Evolutionary conservation across 2,797 vertebrate genomes (phyloP), one percentile per base, ranked within the genome.

Genomic region (Paramormyrops hopkinsi): DNA sequence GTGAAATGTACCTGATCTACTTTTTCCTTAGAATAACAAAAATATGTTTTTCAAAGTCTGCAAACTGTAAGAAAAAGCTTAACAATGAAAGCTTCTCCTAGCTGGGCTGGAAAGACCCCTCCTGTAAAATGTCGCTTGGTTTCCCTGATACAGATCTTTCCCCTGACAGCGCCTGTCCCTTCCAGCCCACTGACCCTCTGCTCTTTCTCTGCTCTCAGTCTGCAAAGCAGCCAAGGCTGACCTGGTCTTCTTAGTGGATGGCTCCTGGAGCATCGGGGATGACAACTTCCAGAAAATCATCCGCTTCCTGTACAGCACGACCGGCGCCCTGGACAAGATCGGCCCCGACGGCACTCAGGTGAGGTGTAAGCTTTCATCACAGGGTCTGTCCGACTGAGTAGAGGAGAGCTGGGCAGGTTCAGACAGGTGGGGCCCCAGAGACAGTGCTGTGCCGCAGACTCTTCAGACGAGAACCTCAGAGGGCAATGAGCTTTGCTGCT

Each of bases 261-360:
- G 98, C 0, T 99, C 98, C 6, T 99, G 98, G 98, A 99, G 98
- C 53, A 99, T 99, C 0, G 98, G 98, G 2, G 98, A 99, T 22
- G 97, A 98, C 8, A 99, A 98, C 95, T 99, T 99, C 94, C 96
- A 97, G 93, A 99, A 99, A 95, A 98, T 99, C 95, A 97, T 97
- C 82, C 94, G 93, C 82, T 99, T 99, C 94, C 95, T 99, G 48
- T 96, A 97, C 90, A 99, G 96, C 94, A 99, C 98, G 2, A 93
- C 96, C 0, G 98, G 98, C 87, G 97, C 98, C 53, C 93, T 99
- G 92, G 96, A 98, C 94, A 95, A 92, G 91, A 99, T 99, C 2
- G 98, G 98, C 0, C 95, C 97, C 0, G 97, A 97, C 2, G 98
- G 98, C 91, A 99, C 98, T 0, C 98, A 99, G 94, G 98, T 99